Base-by-base conservation (phyloP, 2,113 vertebrate genomes). In the Coracopsis vasa region DNA sequence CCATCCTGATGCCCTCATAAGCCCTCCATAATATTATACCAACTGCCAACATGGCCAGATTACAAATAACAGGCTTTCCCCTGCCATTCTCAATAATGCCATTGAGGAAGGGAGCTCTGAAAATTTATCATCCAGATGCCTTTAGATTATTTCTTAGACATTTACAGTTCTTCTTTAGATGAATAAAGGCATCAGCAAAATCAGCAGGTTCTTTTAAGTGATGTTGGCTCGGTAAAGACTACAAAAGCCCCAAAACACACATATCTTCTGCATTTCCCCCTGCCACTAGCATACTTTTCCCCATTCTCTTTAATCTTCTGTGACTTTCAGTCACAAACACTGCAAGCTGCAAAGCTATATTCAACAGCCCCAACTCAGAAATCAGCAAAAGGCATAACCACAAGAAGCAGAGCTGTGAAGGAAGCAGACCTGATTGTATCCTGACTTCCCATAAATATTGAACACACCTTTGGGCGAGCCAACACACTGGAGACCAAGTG, bases 391-490 rank as follows among this genome's bases (percentile, higher is more conserved):
- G 4, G 60, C 41, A 88, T 16, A 47, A 51, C 8, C 67, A 84
- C 47, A 41, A 73, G 65, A 4, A 90, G 71, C 0, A 0, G 75
- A 77, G 80, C 64, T 6, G 11, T 17, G 44, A 27, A 71, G 70
- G 60, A 61, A 87, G 80, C 69, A 90, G 80, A 73, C 35, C 75
- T 71, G 75, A 25, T 53, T 66, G 80, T 4, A 88, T 71, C 83
- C 90, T 10, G 37, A 62, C 81, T 87, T 60, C 29, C 93, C 87
- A 95, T 97, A 56, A 97, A 98, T 98, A 96, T 81, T 97, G 85
- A 74, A 97, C 92, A 90, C 71, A 35, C 79, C 77, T 94, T 96
- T 90, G 3, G 28, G 88, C 84, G 31, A 91, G 64, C 45, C 86
- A 56, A 47, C 45, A 28, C 41, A 3, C 93, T 66, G 88, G 92